phyloP scores from a whole-genome alignment of 1,140 invertebrate species.

The Aphelinus atriplicis region DNA sequence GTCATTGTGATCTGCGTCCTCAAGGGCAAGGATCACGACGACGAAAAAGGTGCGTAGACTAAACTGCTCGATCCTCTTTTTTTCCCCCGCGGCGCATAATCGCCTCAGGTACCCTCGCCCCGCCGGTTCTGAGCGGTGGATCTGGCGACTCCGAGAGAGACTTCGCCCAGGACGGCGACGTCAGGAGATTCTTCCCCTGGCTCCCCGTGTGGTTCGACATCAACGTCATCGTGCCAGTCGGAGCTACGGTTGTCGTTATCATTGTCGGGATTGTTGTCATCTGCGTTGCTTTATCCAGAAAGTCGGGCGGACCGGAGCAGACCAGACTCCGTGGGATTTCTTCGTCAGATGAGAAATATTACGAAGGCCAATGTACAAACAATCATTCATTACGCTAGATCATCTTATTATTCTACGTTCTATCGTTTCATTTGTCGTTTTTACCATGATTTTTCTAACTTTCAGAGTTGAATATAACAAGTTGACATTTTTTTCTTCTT shows the following conservation, averaged over 20 bases:
- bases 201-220: slow-evolving; percentile 86
- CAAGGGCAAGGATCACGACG: slow-evolving; percentile 79
- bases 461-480: too few relatives aligned
- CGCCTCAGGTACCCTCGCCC: slow-evolving; percentile 78
- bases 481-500: slow-evolving; percentile 1
- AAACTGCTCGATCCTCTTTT: slow-evolving; percentile 48
- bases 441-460: too few relatives aligned
- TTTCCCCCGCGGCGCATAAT: slow-evolving; percentile 22
- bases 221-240: slow-evolving; percentile 85
- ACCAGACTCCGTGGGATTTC: slow-evolving; percentile 82
- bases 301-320: slow-evolving; percentile 77
- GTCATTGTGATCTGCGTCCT: slow-evolving; percentile 91
- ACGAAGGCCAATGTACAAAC: slow-evolving; percentile 65
- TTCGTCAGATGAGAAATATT: slow-evolving; percentile 66
- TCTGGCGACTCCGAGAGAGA: slow-evolving; percentile 51
- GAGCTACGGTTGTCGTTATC: slow-evolving; percentile 86
- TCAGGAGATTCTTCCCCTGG: slow-evolving; percentile 78
- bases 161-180: slow-evolving; percentile 67
- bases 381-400: too few relatives aligned
- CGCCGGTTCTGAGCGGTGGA: slow-evolving; percentile 70
- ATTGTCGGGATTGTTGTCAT: slow-evolving; percentile 89
- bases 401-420: too few relatives aligned
- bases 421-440: too few relatives aligned
- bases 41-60: slow-evolving; percentile 76
- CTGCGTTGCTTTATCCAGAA: slow-evolving; percentile 83